phyloP scores from a whole-genome alignment of 35 echinoderm and acorn worm species.

The Apostichopus californicus region DNA sequence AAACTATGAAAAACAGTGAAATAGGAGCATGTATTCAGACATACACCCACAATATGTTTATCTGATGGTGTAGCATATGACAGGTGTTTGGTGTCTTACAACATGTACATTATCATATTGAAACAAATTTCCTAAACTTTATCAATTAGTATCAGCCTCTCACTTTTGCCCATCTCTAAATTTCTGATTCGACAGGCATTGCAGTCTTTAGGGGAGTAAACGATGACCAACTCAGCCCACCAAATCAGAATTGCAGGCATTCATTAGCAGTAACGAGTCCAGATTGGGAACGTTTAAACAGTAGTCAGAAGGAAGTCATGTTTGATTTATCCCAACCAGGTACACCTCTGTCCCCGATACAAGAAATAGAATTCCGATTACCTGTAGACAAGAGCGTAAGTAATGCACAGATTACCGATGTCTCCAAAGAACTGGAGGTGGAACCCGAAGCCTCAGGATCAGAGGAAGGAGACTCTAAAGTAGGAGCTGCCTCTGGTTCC shows the following conservation, averaged over 20 bases:
- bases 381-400: not conserved
- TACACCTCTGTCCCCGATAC: not conserved
- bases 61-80: no score
- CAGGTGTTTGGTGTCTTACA: no score
- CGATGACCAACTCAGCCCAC: not conserved
- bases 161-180: no score
- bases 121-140: no score
- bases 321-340: not conserved
- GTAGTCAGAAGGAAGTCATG: not conserved
- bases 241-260: conserved; percentile 9
- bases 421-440: not conserved
- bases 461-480: not conserved
- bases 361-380: not conserved
- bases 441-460: not conserved
- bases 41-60: no score
- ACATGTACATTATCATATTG: no score
- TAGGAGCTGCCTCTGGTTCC: not conserved
- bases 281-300: conserved; percentile 3
- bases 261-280: not conserved
- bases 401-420: not conserved
- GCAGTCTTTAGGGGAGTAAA: conserved; percentile 13
- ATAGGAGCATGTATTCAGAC: no score
- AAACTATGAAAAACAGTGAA: no score
- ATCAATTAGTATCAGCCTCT: no score
- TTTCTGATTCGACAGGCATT: not conserved